These are phyloP conservation scores for Ectemnius cavifrons DNA, from an alignment of 2,888 invertebrate genomes.

Conservation along the genomic window DNA sequence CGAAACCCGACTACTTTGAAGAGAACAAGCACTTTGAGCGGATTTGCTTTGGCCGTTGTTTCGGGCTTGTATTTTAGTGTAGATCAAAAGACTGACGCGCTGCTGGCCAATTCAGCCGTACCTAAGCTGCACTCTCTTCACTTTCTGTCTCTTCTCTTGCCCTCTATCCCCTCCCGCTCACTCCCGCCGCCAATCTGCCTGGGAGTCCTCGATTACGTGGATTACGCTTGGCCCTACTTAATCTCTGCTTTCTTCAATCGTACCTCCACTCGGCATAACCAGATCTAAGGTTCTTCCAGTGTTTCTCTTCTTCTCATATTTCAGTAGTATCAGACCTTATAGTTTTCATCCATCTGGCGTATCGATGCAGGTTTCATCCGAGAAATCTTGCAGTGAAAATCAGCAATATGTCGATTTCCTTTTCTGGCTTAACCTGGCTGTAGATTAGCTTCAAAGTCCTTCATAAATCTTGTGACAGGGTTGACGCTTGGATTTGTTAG, in stretches of 20 bases:
- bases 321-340: background rate
- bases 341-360: too few species aligned
- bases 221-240: conserved; percentile 9
- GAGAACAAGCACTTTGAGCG: conserved; percentile 74
- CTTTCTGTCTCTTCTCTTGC: conserved; percentile 25
- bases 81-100: conserved; percentile 75
- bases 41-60: conserved; percentile 77
- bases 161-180: conserved; percentile 18
- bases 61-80: conserved; percentile 77
- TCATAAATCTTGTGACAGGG: too few species aligned
- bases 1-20: conserved; percentile 71
- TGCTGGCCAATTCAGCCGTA: conserved; percentile 75
- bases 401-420: too few species aligned
- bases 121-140: conserved; percentile 61
- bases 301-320: conserved; percentile 3
- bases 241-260: conserved; percentile 39
- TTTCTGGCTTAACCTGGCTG: too few species aligned
- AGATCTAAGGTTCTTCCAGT: too few species aligned
- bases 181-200: conserved; percentile 30
- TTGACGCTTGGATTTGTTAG: background rate
- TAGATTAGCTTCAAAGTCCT: too few species aligned
- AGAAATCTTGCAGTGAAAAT: too few species aligned
- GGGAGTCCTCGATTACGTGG: conserved; percentile 23
- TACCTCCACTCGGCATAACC: too few species aligned
- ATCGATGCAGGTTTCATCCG: too few species aligned